Evolutionary conservation across 2,888 invertebrate genomes (phyloP), one percentile per base, ranked within the genome.

Genomic region (Pandemis heparana): DNA sequence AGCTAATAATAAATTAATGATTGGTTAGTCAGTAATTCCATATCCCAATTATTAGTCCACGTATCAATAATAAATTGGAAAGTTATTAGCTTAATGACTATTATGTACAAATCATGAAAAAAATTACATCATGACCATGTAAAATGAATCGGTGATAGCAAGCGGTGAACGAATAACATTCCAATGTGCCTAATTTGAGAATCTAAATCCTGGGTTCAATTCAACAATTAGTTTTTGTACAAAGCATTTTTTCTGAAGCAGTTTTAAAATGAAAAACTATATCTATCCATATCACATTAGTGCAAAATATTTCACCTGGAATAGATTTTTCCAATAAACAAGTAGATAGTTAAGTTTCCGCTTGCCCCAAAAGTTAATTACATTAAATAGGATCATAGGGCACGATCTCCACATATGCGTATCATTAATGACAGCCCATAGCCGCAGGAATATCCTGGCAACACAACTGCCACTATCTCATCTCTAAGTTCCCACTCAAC

Each of bases 21-120:
- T 85, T 77, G 81, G 92, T 92, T 91, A 92, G 92, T 92, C 84
- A 86, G 71, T 81, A 88, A 88, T 83, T 88, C 93, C 93, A 91
- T 87, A 87, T 88, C 92, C 93, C 92, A 85, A 79, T 81, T 81
- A 92, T 92, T 93, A 92, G 92, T 91, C 81, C 60, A 87, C 86
- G 91, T 90, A 85, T 89, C 87, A 89, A 87, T 84, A 88, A 90
- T 84, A 87, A 74, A 69, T 72, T 88, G 87, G 91, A 93, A 93
- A 92, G 89, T 93, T 92, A 92, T 73, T 72, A 72, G 92, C 89
- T 87, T 85, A 83, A 85, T 88, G 88, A 84, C 84, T 89, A 86
- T 88, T 87, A 88, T 87, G 84, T 87, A 89, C 88, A 85, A 79
- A 82, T 83, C 79, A 78, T 82, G 80, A 83, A 81, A 81, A 81